Conservation (phyloP, 2,888 invertebrate genomes). For the Nephrocerus scutellatus region DNA sequence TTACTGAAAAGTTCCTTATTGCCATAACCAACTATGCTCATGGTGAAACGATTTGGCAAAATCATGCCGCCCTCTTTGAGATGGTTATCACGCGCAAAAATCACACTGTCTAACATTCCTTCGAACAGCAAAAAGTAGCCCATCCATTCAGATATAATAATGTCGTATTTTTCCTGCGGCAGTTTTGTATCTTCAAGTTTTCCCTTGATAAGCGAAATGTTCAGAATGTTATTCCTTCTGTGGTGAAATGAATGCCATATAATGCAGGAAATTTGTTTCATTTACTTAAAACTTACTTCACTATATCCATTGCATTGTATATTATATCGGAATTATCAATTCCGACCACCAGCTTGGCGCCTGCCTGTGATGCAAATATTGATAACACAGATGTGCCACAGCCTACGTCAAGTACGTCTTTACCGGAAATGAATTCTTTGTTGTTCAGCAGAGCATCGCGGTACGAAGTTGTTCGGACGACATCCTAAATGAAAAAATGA, state of each 20-base stretch:
- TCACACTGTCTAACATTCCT: conserved; percentile 92
- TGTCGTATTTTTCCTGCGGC: conserved; percentile 70
- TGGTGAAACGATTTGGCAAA: conserved; percentile 76
- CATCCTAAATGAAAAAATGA: conserved; percentile 53
- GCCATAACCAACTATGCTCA: conserved; percentile 73
- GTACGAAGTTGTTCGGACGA: conserved; percentile 80
- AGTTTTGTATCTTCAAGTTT: conserved; percentile 75
- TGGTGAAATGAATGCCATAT: conserved; percentile 9
- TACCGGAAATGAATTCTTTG: conserved; percentile 59
- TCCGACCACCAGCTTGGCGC: conserved; percentile 83
- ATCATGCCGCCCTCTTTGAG: conserved; percentile 69
- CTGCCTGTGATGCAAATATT: conserved; percentile 95
- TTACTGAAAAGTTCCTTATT: conserved; percentile 66
- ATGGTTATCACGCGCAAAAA: conserved; percentile 78
- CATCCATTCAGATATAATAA: conserved; percentile 98
- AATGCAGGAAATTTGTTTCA: background rate
- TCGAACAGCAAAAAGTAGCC: conserved; percentile 95
- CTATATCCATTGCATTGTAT: conserved; percentile 91
- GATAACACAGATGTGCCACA: conserved; percentile 97
- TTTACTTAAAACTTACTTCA: conserved; percentile 54
- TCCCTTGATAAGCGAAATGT: conserved; percentile 74
- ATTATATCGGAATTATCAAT: conserved; percentile 95
- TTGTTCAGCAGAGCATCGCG: conserved; percentile 75
- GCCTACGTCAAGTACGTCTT: conserved; percentile 85
- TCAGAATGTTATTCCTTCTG: conserved; percentile 49